These are phyloP conservation scores for Mongoloraphidia duomilia DNA, from an alignment of 2,888 invertebrate genomes.

Conservation along the genomic window DNA sequence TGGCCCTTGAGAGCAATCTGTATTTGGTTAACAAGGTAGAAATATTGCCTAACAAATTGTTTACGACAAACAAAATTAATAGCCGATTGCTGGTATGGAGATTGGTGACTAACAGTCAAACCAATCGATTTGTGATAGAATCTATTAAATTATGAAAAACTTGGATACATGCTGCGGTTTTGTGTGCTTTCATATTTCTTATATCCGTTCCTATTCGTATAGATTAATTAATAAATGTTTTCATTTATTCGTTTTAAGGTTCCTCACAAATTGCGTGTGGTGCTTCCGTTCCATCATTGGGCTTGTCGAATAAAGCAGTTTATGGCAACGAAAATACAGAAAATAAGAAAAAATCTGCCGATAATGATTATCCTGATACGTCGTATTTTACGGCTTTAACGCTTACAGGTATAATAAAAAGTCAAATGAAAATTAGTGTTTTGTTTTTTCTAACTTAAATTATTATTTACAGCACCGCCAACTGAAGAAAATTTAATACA, in stretches of 20 bases:
- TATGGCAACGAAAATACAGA: conserved; percentile 39
- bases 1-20: too few relatives aligned
- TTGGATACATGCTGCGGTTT: neutral
- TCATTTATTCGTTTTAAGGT: conserved; percentile 22
- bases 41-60: too few relatives aligned
- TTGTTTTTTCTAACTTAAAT: neutral
- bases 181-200: too few relatives aligned
- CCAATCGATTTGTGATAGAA: neutral
- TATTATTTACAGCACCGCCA: conserved; percentile 53
- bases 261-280: conserved; percentile 58
- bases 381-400: conserved; percentile 40
- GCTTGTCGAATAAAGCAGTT: conserved; percentile 90
- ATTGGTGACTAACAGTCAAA: neutral
- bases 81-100: too few relatives aligned
- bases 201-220: too few relatives aligned
- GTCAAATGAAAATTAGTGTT: too few relatives aligned
- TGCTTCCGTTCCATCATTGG: conserved; percentile 86
- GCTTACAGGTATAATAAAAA: conserved; percentile 24
- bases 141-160: neutral
- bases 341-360: neutral
- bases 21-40: too few relatives aligned
- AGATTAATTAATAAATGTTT: conserved; percentile 4
- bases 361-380: conserved; percentile 45
- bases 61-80: too few relatives aligned
- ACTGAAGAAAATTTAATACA: conserved; percentile 84